Conservation (phyloP, 2,113 vertebrate species). For the human (Homo sapiens) region DNA sequence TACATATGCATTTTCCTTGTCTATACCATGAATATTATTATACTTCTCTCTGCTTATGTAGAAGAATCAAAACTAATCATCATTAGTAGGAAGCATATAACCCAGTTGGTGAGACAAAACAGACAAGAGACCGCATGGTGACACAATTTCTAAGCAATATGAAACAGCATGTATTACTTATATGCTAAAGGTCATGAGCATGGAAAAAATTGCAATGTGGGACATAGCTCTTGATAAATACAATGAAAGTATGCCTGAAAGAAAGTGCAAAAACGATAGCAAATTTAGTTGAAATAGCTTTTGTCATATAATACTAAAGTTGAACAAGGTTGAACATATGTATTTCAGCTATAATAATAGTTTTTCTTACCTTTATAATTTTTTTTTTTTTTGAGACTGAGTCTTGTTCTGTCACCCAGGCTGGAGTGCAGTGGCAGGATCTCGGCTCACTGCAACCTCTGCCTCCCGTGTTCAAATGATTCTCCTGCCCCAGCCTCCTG, state of each 20-base stretch:
- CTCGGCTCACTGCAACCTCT: too few relatives aligned
- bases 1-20: not conserved
- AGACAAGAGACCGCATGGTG: not conserved
- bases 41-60: not conserved
- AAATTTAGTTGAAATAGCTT: not conserved
- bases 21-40: not conserved
- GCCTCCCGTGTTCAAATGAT: too few relatives aligned
- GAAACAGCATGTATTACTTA: not conserved
- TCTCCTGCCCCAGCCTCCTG: too few relatives aligned
- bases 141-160: not conserved
- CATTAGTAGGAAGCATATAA: not conserved
- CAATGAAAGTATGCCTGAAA: not conserved
- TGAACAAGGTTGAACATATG: not conserved
- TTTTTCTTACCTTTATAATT: not conserved
- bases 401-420: too few relatives aligned
- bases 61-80: not conserved
- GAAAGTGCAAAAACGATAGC: not conserved
- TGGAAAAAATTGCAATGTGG: not conserved
- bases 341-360: not conserved
- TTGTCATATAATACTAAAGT: not conserved
- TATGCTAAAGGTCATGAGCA: not conserved
- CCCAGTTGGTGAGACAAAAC: not conserved
- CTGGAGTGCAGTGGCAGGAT: too few relatives aligned
- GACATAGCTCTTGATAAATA: not conserved
- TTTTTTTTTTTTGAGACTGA: too few relatives aligned